A percentile compares a stretch with the other conserved stretches of the same genome.
Evolutionary conservation across 2,113 vertebrate species (phyloP).

Genomic region (Mirounga angustirostris): DNA sequence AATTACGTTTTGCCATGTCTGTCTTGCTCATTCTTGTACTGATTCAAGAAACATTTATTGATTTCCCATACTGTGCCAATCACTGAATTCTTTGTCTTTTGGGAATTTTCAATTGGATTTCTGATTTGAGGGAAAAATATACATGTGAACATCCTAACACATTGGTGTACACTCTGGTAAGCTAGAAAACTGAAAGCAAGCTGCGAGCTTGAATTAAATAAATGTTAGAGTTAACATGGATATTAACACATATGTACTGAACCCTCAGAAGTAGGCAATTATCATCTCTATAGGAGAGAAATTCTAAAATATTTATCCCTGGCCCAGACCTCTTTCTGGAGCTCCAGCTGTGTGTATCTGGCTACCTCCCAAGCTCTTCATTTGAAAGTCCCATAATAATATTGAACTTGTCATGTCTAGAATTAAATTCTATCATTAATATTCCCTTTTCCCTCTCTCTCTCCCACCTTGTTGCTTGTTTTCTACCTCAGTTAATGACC

Average conservation of each 20-base stretch:
- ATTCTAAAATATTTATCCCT: background rate
- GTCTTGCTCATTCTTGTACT: background rate
- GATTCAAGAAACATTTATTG: conserved; percentile 2
- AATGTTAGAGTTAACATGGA: background rate
- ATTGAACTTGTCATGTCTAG: background rate
- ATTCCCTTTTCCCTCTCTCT: background rate
- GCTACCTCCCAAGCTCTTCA: background rate
- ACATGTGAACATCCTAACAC: background rate
- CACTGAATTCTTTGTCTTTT: background rate
- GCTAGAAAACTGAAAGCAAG: background rate
- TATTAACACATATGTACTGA: background rate
- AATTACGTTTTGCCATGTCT: background rate
- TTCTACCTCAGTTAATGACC: background rate
- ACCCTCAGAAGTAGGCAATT: background rate
- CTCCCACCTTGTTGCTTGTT: background rate
- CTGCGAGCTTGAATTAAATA: background rate
- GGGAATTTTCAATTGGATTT: background rate
- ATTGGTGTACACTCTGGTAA: background rate
- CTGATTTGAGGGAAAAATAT: background rate
- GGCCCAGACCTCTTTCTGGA: background rate
- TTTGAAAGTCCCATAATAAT: background rate
- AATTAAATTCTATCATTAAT: background rate
- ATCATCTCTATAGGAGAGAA: background rate
- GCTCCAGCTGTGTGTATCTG: background rate
- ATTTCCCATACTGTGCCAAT: background rate